Conservation (phyloP, 2,888 invertebrate species). For the Spatulosminthurus flaviceps region DNA sequence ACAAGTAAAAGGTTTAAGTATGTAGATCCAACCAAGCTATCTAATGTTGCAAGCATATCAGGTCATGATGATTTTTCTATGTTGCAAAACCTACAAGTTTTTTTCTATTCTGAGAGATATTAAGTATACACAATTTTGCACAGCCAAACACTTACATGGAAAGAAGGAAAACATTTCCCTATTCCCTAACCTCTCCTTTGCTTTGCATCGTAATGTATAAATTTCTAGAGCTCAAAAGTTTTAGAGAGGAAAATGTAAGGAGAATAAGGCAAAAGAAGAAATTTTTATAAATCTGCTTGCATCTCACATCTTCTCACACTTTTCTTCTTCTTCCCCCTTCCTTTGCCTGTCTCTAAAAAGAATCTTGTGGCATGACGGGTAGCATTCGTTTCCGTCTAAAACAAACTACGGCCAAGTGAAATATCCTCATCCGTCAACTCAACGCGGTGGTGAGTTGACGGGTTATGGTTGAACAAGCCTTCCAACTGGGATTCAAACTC, state of each 20-base stretch:
- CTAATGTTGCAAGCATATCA: too few species aligned
- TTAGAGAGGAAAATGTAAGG: background rate
- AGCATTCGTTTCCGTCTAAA: background rate
- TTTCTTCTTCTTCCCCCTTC: background rate
- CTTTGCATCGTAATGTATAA: background rate
- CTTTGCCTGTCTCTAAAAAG: background rate
- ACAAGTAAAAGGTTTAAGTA: too few species aligned
- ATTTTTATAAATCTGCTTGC: background rate
- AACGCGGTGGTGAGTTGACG: background rate
- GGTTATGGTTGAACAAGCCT: too few species aligned
- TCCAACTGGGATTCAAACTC: too few species aligned
- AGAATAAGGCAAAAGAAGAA: background rate
- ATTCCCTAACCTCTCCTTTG: constrained; percentile 3
- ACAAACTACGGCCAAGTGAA: background rate
- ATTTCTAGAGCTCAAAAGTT: too few species aligned
- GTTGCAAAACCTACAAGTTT: too few species aligned
- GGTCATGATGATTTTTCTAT: too few species aligned
- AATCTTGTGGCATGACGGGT: background rate
- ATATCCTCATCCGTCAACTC: background rate
- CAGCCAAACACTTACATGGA: background rate
- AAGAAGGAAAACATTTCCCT: background rate
- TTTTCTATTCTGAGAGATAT: background rate
- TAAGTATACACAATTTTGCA: background rate
- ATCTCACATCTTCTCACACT: background rate
- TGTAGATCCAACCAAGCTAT: too few species aligned